Evolutionary conservation across 2,888 invertebrate species (phyloP), one percentile per base, ranked within the genome.

Genomic region (Ichneumoninae sp.): DNA sequence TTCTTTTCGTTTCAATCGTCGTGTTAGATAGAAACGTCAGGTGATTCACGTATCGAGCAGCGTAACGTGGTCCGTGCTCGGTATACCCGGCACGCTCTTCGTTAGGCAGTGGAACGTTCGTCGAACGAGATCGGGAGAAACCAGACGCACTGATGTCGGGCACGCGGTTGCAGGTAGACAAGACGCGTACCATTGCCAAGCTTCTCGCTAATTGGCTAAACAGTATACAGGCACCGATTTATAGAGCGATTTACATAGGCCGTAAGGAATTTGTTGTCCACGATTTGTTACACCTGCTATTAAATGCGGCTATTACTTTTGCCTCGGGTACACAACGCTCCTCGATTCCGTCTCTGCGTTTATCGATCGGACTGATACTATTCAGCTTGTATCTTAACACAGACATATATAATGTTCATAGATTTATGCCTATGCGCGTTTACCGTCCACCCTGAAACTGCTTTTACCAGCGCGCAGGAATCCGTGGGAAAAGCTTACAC

Each of bases 161-260:
- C 69, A 68, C 30, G 68, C 50, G 71, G 54, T 57, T 54, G 68
- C 50, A 71, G 54, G 26, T 60, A 65, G 60, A 52, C 36, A n/a
- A 30, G 60, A 74, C 60, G 63, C 44, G 33, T 26, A 77, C 87
- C 85, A 86, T 80, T 88, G 89, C 88, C 85, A 86, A 88, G 88
- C 86, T 88, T 88, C 89, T 88, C 71, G 85, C 88, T 91, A 91
- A 91, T 91, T 91, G 90, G 90, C 88, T 89, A 88, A 91, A 90
- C 88, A 89, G 89, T 88, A 88, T 89, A 90, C 88, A 88, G 88
- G 89, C 87, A 87, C 85, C 86, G 88, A 89, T 89, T 90, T 90
- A 90, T 89, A 87, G 88, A 63, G 80, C 88, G 89, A 91, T 91
- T 91, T 89, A 90, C 89, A 90, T 89, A 87, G 87, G 66, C 87